A percentile compares a stretch with the other conserved stretches of the same genome.
Conservation (phyloP, 2,113 vertebrate species). For the Eleginops maclovinus region DNA sequence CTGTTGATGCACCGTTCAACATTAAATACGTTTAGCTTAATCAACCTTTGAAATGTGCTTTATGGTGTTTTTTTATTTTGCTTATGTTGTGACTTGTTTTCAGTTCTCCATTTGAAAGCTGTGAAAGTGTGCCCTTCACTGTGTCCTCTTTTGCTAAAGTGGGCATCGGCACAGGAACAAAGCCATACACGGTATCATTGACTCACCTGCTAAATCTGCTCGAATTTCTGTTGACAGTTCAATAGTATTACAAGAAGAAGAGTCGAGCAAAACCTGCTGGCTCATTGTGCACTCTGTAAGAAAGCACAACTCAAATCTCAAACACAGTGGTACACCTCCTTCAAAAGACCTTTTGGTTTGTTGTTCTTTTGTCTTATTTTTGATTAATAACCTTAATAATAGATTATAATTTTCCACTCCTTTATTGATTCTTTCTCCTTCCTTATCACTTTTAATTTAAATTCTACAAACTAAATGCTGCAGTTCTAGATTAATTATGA, state of each 20-base stretch:
- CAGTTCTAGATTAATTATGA: neutral
- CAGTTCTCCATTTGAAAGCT: neutral
- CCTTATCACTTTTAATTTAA: too few relatives aligned
- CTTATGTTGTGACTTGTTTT: neutral
- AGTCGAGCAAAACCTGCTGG: neutral
- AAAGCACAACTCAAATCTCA: neutral
- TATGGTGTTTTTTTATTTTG: neutral
- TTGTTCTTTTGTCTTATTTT: neutral
- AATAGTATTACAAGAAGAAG: neutral
- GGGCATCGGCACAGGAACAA: slow-evolving; percentile 3
- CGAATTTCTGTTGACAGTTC: neutral
- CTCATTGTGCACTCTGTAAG: neutral
- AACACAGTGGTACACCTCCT: neutral
- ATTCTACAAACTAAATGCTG: neutral
- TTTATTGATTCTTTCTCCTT: neutral
- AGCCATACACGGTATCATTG: slow-evolving; percentile 5
- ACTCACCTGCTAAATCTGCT: neutral
- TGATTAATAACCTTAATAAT: neutral
- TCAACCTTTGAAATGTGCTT: neutral
- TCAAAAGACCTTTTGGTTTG: neutral
- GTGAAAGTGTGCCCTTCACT: neutral
- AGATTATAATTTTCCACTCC: neutral
- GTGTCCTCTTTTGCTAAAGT: slow-evolving; percentile 2
- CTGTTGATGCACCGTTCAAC: too few relatives aligned
- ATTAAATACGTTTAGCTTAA: too few relatives aligned